A percentile compares a stretch with the other conserved stretches of the same genome.
phyloP scores from a whole-genome alignment of 2,113 vertebrate genomes.

The Andinoacara biseriatus region DNA sequence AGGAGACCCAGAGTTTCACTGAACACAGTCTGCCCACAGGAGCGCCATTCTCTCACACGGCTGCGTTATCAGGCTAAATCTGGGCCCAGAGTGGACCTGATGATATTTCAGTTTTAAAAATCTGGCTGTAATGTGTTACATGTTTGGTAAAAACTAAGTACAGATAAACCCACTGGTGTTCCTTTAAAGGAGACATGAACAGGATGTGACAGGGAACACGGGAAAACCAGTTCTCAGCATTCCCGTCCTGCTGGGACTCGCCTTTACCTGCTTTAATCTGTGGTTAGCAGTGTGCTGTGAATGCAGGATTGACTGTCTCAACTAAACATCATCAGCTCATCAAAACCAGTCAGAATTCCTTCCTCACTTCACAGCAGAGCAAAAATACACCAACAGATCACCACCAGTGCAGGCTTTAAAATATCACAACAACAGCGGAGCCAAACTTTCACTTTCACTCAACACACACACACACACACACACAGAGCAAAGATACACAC shows the following conservation, averaged over 20 bases:
- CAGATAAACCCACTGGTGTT: too few species aligned
- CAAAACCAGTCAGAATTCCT: rapidly evolving
- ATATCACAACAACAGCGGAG: rapidly evolving
- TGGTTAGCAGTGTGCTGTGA: neutral
- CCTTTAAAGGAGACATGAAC: too few species aligned
- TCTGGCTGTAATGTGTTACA: too few species aligned
- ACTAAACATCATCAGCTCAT: rapidly evolving
- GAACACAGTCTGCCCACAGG: too few species aligned
- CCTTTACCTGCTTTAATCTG: neutral
- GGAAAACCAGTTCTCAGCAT: neutral
- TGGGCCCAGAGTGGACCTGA: too few species aligned
- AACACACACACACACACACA: neutral
- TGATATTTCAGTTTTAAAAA: too few species aligned
- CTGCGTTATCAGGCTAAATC: too few species aligned
- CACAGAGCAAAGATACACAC: neutral
- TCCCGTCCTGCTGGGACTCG: neutral
- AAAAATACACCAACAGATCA: neutral
- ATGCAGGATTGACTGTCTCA: rapidly evolving
- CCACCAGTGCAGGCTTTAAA: neutral
- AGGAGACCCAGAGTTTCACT: too few species aligned
- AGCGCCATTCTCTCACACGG: too few species aligned
- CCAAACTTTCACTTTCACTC: neutral
- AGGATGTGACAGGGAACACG: neutral
- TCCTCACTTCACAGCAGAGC: neutral
- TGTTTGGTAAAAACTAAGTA: too few species aligned